These are phyloP conservation scores for Menura novaehollandiae DNA, from an alignment of 2,113 vertebrate genomes.

Conservation along the genomic window DNA sequence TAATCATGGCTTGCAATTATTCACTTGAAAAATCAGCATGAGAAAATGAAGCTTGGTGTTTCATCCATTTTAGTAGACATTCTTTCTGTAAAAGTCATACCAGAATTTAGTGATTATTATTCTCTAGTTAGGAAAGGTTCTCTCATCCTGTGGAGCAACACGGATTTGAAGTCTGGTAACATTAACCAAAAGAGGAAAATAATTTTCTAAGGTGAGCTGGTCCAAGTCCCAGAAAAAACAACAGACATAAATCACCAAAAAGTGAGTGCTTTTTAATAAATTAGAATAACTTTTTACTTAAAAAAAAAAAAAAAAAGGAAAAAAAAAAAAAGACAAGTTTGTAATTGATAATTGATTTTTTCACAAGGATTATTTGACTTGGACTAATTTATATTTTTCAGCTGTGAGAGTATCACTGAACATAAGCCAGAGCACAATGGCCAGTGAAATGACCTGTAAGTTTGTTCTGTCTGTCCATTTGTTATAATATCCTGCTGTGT, in stretches of 20 bases:
- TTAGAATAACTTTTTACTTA: background rate
- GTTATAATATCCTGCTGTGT: background rate
- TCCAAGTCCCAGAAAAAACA: background rate
- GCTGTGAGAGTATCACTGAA: background rate
- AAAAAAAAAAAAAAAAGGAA: too few species aligned
- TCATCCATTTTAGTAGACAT: conserved; percentile 10
- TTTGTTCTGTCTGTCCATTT: background rate
- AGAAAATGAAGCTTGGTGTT: conserved; percentile 21
- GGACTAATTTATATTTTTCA: background rate
- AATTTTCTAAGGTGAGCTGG: background rate
- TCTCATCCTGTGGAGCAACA: background rate
- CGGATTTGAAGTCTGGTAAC: background rate
- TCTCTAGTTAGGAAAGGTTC: background rate
- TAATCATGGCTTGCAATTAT: conserved; percentile 44
- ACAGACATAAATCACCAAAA: background rate
- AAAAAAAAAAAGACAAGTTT: background rate
- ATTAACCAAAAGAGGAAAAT: background rate
- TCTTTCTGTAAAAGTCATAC: background rate
- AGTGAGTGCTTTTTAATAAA: background rate
- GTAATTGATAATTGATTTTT: background rate
- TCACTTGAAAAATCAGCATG: conserved; percentile 44
- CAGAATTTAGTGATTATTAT: background rate
- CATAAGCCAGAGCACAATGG: background rate
- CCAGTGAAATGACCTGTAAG: background rate
- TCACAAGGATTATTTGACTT: background rate